Evolutionary conservation across 2,113 vertebrate species (phyloP).

Genomic region (Antigone vipio): DNA sequence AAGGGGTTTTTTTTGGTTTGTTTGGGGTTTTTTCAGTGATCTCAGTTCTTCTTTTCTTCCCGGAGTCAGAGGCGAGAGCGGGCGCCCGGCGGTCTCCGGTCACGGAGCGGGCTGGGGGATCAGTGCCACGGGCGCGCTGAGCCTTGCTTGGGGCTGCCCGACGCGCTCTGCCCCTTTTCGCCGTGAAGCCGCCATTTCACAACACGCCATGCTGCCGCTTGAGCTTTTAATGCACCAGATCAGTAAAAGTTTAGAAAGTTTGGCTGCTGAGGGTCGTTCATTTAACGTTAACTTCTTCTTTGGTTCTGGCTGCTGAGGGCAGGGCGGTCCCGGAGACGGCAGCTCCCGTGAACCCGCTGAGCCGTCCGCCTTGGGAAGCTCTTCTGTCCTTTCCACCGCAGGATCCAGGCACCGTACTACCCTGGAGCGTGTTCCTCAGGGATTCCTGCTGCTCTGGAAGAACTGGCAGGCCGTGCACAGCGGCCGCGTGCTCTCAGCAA

Average conservation of each 20-base stretch:
- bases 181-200: not conserved
- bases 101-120: not conserved
- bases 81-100: not conserved
- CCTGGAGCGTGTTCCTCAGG: not conserved
- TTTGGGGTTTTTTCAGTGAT: no score
- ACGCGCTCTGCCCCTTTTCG: not conserved
- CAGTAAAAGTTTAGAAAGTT: not conserved
- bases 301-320: not conserved
- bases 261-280: not conserved
- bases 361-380: not conserved
- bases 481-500: not conserved
- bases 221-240: not conserved
- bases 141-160: not conserved
- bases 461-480: fast-evolving
- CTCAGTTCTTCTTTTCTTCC: not conserved
- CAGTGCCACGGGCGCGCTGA: fast-evolving
- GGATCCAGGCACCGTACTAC: not conserved
- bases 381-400: not conserved
- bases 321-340: not conserved
- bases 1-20: no score
- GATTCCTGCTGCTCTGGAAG: not conserved
- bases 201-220: fast-evolving
- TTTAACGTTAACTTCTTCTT: not conserved
- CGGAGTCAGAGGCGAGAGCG: fast-evolving
- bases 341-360: not conserved